Evolutionary conservation across 2,888 invertebrate species (phyloP).

Genomic region (Campoletis raptor): DNA sequence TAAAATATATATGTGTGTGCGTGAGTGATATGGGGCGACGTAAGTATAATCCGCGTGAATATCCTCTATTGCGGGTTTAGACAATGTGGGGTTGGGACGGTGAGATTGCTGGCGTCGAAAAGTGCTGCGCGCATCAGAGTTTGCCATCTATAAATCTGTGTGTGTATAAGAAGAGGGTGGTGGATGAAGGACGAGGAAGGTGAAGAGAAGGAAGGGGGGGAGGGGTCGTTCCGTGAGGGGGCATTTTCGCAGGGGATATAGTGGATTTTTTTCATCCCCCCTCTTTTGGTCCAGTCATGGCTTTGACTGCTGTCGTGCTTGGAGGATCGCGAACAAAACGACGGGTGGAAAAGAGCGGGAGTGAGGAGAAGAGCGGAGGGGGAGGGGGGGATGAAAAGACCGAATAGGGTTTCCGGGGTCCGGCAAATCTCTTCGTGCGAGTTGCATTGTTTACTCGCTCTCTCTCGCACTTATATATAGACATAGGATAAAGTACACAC

Average conservation of each 20-base stretch:
- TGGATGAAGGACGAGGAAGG: background rate
- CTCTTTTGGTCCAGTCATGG: constrained; percentile 2
- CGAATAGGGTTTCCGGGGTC: constrained; percentile 58
- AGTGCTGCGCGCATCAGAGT: constrained; percentile 64
- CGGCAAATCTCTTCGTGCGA: constrained; percentile 56
- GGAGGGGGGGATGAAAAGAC: constrained; percentile 41
- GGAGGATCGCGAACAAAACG: constrained; percentile 51
- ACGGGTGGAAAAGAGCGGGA: constrained; percentile 34
- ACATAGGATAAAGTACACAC: background rate
- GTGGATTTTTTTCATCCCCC: constrained; percentile 17
- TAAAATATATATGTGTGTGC: background rate
- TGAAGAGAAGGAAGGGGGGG: constrained; percentile 5
- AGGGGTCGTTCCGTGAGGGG: constrained; percentile 19
- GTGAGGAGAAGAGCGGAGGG: constrained; percentile 1
- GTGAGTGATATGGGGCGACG: background rate
- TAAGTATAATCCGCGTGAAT: constrained; percentile 66
- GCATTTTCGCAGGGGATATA: constrained; percentile 52
- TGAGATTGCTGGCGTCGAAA: constrained; percentile 58
- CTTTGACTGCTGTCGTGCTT: constrained; percentile 60
- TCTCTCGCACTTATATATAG: constrained; percentile 31
- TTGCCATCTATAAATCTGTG: constrained; percentile 48
- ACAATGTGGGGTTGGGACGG: constrained; percentile 6
- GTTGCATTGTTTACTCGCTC: constrained; percentile 51
- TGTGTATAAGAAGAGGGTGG: constrained; percentile 12
- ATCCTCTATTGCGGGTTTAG: constrained; percentile 61